These are phyloP conservation scores for Fringilla coelebs DNA, from an alignment of 2,797 vertebrate genomes.

Conservation along the genomic window DNA sequence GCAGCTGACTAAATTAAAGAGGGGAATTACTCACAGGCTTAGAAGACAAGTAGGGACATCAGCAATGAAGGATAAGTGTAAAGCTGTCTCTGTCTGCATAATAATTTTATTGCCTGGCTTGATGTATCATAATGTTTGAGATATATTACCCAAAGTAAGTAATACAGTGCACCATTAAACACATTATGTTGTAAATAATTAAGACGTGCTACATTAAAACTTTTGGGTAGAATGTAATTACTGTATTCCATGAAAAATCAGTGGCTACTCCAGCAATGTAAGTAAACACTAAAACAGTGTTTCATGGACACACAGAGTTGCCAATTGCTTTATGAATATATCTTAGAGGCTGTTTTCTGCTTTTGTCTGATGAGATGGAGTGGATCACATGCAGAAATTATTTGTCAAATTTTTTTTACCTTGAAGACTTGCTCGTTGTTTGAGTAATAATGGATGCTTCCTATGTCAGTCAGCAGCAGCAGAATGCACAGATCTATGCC, in stretches of 20 bases:
- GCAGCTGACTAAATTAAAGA: constrained; percentile 27
- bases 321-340: not conserved
- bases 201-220: constrained; percentile 14
- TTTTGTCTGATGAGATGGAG: not conserved
- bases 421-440: not conserved
- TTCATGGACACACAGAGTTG: not conserved
- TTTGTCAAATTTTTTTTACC: not conserved
- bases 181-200: constrained; percentile 52
- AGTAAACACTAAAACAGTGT: not conserved
- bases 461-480: not conserved
- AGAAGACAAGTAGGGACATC: constrained; percentile 14
- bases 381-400: not conserved
- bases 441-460: not conserved
- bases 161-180: constrained; percentile 6
- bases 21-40: not conserved
- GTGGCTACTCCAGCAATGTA: not conserved
- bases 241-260: constrained; percentile 7
- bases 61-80: constrained; percentile 35
- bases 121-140: not conserved
- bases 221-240: constrained; percentile 34
- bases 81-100: constrained; percentile 30
- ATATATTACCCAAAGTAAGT: constrained; percentile 28
- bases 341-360: not conserved
- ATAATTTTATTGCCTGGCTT: constrained; percentile 42
- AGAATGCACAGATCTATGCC: not conserved